Evolutionary conservation across 2,888 invertebrate genomes (phyloP).

Genomic region (Sussaba pulchella): DNA sequence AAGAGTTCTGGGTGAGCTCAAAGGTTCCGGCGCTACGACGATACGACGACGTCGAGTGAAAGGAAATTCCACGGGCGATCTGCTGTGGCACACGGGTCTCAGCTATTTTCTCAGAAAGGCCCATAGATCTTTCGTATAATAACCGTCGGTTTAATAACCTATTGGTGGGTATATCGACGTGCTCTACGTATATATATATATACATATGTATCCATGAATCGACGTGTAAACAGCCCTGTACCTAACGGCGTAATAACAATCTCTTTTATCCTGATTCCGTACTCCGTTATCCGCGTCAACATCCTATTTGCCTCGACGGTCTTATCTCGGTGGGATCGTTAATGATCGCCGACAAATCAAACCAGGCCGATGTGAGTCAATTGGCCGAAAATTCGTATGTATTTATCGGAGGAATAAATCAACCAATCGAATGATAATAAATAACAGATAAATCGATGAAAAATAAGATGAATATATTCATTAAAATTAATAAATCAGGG

Average conservation of each 20-base stretch:
- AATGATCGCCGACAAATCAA: conserved; percentile 34
- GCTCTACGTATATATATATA: background rate
- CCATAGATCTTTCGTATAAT: conserved; percentile 63
- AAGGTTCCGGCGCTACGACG: conserved; percentile 60
- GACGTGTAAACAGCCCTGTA: conserved; percentile 10
- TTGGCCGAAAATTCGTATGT: background rate
- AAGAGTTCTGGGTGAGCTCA: conserved; percentile 23
- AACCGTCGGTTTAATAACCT: conserved; percentile 65
- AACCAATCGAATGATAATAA: background rate
- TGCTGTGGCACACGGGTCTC: conserved; percentile 32
- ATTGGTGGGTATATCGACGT: conserved; percentile 39
- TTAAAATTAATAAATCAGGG: too few species aligned
- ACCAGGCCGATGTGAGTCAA: background rate
- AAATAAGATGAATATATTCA: too few species aligned
- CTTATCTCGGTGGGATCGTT: conserved; percentile 47
- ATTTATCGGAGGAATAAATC: background rate
- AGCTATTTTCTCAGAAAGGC: conserved; percentile 55
- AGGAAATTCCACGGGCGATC: conserved; percentile 67
- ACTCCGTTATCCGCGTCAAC: conserved; percentile 63
- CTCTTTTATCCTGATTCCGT: conserved; percentile 68
- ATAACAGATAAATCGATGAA: too few species aligned
- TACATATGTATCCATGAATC: conserved; percentile 11
- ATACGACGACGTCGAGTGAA: conserved; percentile 60
- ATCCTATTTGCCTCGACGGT: conserved; percentile 57
- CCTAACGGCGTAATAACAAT: conserved; percentile 67